Conservation (phyloP, 1,140 invertebrate genomes). For the Paracyclopina nana region DNA sequence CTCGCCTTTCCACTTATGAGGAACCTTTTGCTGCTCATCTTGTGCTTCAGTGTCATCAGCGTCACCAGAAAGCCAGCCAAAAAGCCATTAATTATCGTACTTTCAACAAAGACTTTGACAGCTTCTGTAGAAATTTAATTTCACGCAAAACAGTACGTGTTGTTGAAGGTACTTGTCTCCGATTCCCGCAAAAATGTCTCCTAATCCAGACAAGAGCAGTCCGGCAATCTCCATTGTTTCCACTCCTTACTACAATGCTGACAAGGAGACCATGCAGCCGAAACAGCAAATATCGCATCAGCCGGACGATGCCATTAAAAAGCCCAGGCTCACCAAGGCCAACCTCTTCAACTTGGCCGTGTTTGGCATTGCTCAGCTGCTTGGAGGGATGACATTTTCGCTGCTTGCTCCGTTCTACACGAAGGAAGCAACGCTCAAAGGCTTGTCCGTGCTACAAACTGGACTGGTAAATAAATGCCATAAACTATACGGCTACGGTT, state of each 20-base stretch:
- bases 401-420: constrained; percentile 10
- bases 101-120: not conserved
- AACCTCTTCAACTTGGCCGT: not conserved
- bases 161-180: not conserved
- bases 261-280: not conserved
- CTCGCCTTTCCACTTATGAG: no score
- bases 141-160: no score
- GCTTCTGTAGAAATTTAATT: not conserved
- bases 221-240: not conserved
- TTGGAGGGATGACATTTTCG: constrained; percentile 8
- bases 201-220: not conserved
- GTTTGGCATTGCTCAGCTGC: not conserved
- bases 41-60: constrained; percentile 1
- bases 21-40: not conserved
- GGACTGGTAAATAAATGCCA: constrained; percentile 7
- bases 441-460: constrained; percentile 2
- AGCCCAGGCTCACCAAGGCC: not conserved
- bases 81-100: not conserved
- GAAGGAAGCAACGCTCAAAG: constrained; percentile 4
- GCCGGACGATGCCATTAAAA: not conserved
- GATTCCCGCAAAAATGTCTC: not conserved
- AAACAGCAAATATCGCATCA: not conserved
- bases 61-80: not conserved
- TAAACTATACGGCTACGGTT: not conserved
- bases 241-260: not conserved